Evolutionary conservation across 1,140 invertebrate genomes (phyloP).

Genomic region (Listronotus oregonensis): DNA sequence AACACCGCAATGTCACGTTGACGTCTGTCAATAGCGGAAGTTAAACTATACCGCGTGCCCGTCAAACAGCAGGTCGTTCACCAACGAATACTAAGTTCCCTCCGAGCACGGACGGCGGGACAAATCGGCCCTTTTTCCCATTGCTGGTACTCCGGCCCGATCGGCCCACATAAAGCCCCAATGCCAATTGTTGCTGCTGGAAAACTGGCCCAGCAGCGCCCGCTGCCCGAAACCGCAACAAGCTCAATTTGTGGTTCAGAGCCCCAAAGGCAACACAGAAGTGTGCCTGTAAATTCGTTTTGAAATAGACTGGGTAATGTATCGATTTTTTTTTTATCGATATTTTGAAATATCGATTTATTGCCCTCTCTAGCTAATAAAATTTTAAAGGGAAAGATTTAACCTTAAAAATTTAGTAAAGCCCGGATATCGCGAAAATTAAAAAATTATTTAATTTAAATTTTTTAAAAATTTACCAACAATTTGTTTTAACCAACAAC

Average conservation of each 20-base stretch:
- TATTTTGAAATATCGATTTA: too few relatives aligned
- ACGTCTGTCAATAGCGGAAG: conserved; percentile 46
- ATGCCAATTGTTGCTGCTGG: conserved; percentile 62
- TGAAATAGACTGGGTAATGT: too few relatives aligned
- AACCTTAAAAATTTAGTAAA: too few relatives aligned
- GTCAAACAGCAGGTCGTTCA: conserved; percentile 46
- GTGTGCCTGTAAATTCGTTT: background rate
- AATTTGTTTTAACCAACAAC: too few relatives aligned
- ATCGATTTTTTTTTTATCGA: too few relatives aligned
- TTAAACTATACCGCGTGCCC: conserved; percentile 48
- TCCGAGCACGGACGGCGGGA: conserved; percentile 15
- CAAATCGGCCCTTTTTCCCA: conserved; percentile 41
- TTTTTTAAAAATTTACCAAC: too few relatives aligned
- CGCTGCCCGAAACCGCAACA: conserved; percentile 38
- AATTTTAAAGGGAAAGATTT: too few relatives aligned
- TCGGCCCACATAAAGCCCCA: conserved; percentile 62
- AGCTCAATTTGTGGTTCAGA: conserved; percentile 46
- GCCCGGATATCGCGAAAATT: too few relatives aligned
- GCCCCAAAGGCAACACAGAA: conserved; percentile 45
- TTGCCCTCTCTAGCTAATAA: too few relatives aligned
- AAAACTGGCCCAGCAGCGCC: conserved; percentile 59
- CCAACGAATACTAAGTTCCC: conserved; percentile 34
- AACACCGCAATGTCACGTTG: conserved; percentile 50
- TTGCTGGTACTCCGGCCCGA: conserved; percentile 64
- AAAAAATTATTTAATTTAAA: too few relatives aligned